phyloP scores from a whole-genome alignment of 1,140 invertebrate species.

The Zaprionus kolodkinae region DNA sequence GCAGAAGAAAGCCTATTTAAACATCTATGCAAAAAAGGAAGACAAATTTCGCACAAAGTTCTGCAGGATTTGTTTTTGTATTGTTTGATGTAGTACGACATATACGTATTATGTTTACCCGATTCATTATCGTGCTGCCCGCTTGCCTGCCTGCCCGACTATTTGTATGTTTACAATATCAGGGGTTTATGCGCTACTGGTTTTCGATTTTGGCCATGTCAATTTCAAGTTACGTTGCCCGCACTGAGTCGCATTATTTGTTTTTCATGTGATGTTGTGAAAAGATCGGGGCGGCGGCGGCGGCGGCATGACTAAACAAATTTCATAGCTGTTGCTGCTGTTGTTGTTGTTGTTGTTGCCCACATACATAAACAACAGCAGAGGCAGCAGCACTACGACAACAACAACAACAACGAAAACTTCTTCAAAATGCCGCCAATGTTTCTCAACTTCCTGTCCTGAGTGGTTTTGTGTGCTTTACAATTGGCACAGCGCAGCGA shows the following conservation, averaged over 20 bases:
- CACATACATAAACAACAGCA: conserved; percentile 28
- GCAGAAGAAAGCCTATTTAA: background rate
- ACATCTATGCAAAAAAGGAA: conserved; percentile 25
- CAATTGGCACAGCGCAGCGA: background rate
- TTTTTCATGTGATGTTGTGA: conserved; percentile 77
- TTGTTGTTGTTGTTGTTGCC: conserved; percentile 14
- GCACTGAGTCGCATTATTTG: conserved; percentile 48
- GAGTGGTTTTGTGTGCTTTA: conserved; percentile 56
- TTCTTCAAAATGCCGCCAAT: conserved; percentile 80
- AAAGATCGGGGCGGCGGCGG: conserved; percentile 51
- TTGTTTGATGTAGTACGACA: background rate
- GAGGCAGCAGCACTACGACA: conserved; percentile 19
- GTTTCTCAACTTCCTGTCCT: conserved; percentile 74
- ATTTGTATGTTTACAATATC: conserved; percentile 39
- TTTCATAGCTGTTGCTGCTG: conserved; percentile 1
- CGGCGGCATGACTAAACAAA: conserved; percentile 66
- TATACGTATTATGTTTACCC: conserved; percentile 21
- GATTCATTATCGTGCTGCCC: conserved; percentile 29
- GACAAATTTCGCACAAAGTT: conserved; percentile 7
- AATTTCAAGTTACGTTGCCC: conserved; percentile 36
- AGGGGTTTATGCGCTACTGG: conserved; percentile 37
- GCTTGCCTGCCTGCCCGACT: background rate
- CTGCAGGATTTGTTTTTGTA: background rate
- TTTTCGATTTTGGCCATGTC: conserved; percentile 60
- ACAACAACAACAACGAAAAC: conserved; percentile 42